Percentiles rank a stretch among this genome's conserved stretches.
Evolutionary conservation across 2,888 invertebrate genomes (phyloP).

Genomic region (Entomobrya multifasciata): DNA sequence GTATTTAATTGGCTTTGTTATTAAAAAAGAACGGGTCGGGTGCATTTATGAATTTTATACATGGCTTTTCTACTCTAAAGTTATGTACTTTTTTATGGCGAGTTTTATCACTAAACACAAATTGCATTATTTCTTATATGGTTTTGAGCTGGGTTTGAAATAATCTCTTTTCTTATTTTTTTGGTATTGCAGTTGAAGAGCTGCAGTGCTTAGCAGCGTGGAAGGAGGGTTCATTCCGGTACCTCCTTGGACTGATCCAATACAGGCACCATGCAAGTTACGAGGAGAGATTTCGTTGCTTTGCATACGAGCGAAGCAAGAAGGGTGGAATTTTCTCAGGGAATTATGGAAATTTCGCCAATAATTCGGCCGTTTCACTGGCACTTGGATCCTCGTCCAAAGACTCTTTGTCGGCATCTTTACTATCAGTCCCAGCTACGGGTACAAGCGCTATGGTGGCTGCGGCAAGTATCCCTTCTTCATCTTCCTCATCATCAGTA

Average conservation of each 20-base stretch:
- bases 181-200: slow-evolving; percentile 91
- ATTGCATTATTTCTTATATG: no score
- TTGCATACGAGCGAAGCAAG: slow-evolving; percentile 91
- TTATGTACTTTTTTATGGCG: no score
- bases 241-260: slow-evolving; percentile 93
- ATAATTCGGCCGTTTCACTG: slow-evolving; percentile 68
- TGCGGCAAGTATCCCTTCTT: slow-evolving; percentile 63
- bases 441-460: slow-evolving; percentile 80
- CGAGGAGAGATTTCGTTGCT: slow-evolving; percentile 96
- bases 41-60: no score
- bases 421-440: slow-evolving; percentile 79
- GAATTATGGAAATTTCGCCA: slow-evolving; percentile 66
- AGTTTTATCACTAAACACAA: no score
- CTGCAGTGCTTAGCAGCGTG: slow-evolving; percentile 94
- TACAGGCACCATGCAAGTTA: slow-evolving; percentile 90
- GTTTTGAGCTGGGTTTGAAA: no score
- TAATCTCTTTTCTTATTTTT: no score
- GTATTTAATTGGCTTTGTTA: no score
- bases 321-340: slow-evolving; percentile 69
- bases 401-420: slow-evolving; percentile 80
- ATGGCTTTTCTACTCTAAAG: no score
- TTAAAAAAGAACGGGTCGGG: no score
- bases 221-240: slow-evolving; percentile 96
- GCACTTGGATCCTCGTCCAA: slow-evolving; percentile 81
- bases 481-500: slow-evolving; percentile 48